Conservation (phyloP, 2,113 vertebrate genomes). For the Mirounga angustirostris region DNA sequence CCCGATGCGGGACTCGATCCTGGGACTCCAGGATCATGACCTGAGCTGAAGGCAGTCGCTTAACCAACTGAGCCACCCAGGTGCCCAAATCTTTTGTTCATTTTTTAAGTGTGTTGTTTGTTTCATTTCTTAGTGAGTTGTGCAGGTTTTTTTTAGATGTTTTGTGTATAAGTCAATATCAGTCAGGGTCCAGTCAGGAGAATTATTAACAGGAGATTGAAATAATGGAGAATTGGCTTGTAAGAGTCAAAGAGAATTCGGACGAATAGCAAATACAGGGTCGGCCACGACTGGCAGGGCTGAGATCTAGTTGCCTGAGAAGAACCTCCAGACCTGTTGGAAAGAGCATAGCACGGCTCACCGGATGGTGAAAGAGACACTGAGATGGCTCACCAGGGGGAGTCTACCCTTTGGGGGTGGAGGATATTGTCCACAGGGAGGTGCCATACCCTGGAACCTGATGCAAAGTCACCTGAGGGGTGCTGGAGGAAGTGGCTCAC, state of each 20-base stretch:
- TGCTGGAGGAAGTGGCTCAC: background rate
- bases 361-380: background rate
- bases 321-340: background rate
- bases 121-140: conserved; percentile 5
- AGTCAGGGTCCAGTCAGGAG: background rate
- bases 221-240: background rate
- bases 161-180: background rate
- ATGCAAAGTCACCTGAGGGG: background rate
- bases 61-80: too few relatives aligned
- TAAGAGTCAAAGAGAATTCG: background rate
- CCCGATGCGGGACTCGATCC: too few relatives aligned
- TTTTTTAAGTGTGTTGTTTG: background rate
- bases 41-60: too few relatives aligned
- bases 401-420: background rate
- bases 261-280: background rate
- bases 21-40: too few relatives aligned
- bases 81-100: background rate
- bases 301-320: background rate
- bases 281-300: too few relatives aligned
- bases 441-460: background rate
- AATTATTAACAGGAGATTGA: background rate
- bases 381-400: background rate
- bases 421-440: background rate
- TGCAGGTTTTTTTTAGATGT: background rate
- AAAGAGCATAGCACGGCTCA: background rate